These are phyloP conservation scores for Colletes latitarsis DNA, from an alignment of 1,140 invertebrate genomes.

Conservation along the genomic window DNA sequence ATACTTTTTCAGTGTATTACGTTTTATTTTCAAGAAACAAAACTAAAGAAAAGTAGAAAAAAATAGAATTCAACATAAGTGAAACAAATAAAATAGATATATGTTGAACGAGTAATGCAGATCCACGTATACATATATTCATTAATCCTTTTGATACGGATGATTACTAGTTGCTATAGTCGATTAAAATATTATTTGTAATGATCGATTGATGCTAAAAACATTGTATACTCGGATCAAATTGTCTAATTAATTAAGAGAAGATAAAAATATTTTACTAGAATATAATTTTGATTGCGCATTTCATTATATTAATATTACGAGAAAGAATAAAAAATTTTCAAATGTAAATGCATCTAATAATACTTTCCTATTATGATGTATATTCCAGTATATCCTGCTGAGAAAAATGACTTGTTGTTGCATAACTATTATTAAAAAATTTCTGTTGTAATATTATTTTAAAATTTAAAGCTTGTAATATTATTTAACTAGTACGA, in stretches of 20 bases:
- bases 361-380: not conserved
- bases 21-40: conserved; percentile 59
- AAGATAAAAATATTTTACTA: not conserved
- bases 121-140: not conserved
- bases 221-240: too few species aligned
- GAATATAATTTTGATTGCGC: too few species aligned
- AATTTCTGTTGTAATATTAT: not conserved
- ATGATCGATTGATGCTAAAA: too few species aligned
- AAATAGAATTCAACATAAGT: conserved; percentile 1
- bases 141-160: too few species aligned
- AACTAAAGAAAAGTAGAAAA: conserved; percentile 35
- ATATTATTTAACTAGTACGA: conserved; percentile 49
- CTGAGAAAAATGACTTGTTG: not conserved
- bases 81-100: not conserved
- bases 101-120: not conserved
- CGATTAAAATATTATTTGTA: too few species aligned
- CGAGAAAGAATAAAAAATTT: too few species aligned
- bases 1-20: conserved; percentile 71
- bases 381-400: not conserved
- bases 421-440: not conserved
- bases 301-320: not conserved
- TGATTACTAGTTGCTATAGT: too few species aligned
- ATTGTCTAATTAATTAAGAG: not conserved
- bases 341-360: not conserved
- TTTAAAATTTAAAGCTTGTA: not conserved